Percentiles rank a stretch among this genome's conserved stretches.
These are phyloP conservation scores for Yoshiicerus persimilis DNA, from an alignment of 1,140 invertebrate genomes.

Conservation along the genomic window DNA sequence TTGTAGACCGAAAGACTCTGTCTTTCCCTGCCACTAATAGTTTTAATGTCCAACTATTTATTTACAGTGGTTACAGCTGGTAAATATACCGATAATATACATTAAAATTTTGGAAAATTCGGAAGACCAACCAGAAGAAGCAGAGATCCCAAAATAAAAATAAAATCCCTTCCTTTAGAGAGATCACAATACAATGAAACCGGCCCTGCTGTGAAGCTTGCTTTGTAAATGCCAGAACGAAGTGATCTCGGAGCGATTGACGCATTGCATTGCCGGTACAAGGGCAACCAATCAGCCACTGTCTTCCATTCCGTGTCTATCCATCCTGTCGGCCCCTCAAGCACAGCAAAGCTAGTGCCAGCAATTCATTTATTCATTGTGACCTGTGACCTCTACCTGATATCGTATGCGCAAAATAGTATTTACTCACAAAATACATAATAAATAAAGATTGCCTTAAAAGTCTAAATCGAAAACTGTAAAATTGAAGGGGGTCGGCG, in stretches of 20 bases:
- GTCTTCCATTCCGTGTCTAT: neutral
- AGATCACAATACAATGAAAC: neutral
- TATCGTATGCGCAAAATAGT: neutral
- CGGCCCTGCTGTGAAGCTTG: neutral
- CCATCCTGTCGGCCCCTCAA: neutral
- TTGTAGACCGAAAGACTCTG: too few relatives aligned
- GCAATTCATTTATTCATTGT: neutral
- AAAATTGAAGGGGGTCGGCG: neutral
- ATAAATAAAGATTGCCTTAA: neutral
- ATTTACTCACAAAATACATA: neutral
- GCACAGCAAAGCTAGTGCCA: neutral
- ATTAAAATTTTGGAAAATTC: too few relatives aligned
- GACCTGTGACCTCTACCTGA: neutral
- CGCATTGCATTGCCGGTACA: slow-evolving; percentile 25
- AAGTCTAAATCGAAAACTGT: neutral
- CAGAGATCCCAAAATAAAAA: too few relatives aligned
- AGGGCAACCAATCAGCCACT: neutral
- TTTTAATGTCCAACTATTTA: too few relatives aligned
- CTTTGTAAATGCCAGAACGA: neutral
- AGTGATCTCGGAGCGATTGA: slow-evolving; percentile 23
- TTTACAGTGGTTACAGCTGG: too few relatives aligned
- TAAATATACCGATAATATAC: too few relatives aligned
- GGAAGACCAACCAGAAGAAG: too few relatives aligned
- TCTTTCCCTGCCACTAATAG: too few relatives aligned
- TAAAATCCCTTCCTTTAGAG: too few relatives aligned